These are phyloP conservation scores for Tautogolabrus adspersus DNA, from an alignment of 2,113 vertebrate genomes.

Conservation along the genomic window DNA sequence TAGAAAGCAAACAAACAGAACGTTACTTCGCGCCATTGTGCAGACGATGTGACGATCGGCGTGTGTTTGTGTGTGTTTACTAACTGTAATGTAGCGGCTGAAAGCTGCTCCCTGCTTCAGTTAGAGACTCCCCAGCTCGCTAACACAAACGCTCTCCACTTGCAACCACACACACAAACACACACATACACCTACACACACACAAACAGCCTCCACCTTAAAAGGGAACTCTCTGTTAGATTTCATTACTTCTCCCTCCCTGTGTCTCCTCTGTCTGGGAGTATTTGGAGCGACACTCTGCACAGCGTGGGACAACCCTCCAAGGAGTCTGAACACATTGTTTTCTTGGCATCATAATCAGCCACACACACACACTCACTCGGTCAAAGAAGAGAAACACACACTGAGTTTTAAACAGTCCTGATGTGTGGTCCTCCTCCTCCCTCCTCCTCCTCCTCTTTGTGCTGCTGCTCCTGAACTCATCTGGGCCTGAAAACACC, in stretches of 20 bases:
- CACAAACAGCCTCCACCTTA: constrained; percentile 50
- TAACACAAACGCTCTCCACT: constrained; percentile 48
- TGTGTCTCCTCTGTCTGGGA: constrained; percentile 16
- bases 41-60: constrained; percentile 17
- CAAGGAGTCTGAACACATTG: constrained; percentile 67
- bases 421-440: constrained; percentile 70
- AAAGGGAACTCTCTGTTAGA: constrained; percentile 65
- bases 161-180: constrained; percentile 23
- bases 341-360: constrained; percentile 69
- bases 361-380: constrained; percentile 34
- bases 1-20: constrained; percentile 62
- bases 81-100: constrained; percentile 29
- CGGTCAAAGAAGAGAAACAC: constrained; percentile 43
- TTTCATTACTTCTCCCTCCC: constrained; percentile 48
- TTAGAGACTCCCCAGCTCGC: constrained; percentile 62
- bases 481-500: constrained; percentile 21
- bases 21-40: constrained; percentile 23
- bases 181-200: constrained; percentile 26
- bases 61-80: constrained; percentile 20
- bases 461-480: constrained; percentile 31
- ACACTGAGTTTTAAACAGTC: constrained; percentile 57
- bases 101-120: constrained; percentile 25
- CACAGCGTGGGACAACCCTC: constrained; percentile 51
- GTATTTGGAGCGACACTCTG: constrained; percentile 34
- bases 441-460: neutral